A percentile compares a stretch with the other conserved stretches of the same genome.
Conservation (phyloP, 2,888 invertebrate genomes). For the Heliconius sara region DNA sequence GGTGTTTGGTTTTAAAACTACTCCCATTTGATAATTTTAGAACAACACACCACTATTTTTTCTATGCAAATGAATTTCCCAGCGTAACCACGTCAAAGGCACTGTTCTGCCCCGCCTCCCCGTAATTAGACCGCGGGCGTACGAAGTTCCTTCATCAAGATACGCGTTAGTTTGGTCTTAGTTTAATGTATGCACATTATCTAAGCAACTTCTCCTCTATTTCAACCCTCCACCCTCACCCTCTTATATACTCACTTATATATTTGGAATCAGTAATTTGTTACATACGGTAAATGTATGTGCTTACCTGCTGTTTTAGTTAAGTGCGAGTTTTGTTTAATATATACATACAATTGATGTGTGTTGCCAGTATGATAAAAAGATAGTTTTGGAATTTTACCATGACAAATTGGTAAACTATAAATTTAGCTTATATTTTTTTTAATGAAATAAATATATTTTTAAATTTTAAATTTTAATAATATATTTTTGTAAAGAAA, state of each 20-base stretch:
- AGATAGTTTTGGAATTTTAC: not conserved
- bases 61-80: slow-evolving; percentile 55
- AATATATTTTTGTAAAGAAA: not conserved
- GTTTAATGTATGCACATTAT: slow-evolving; percentile 84
- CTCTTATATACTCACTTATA: slow-evolving; percentile 61
- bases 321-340: not conserved
- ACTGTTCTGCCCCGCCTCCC: slow-evolving; percentile 57
- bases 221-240: slow-evolving; percentile 53
- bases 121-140: slow-evolving; percentile 77
- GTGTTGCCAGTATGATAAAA: not conserved
- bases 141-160: slow-evolving; percentile 81
- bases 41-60: slow-evolving; percentile 47
- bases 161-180: slow-evolving; percentile 81
- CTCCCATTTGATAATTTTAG: not conserved
- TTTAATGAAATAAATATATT: not conserved
- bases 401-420: not conserved
- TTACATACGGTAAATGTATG: slow-evolving; percentile 35
- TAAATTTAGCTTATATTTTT: not conserved
- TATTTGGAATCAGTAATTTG: slow-evolving; percentile 56
- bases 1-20: not conserved
- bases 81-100: slow-evolving; percentile 53
- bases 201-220: slow-evolving; percentile 77
- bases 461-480: too few species aligned
- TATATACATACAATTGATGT: not conserved
- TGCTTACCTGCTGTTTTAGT: slow-evolving; percentile 10